phyloP scores from a whole-genome alignment of 2,113 vertebrate species.

The Mesoclemmys tuberculata region DNA sequence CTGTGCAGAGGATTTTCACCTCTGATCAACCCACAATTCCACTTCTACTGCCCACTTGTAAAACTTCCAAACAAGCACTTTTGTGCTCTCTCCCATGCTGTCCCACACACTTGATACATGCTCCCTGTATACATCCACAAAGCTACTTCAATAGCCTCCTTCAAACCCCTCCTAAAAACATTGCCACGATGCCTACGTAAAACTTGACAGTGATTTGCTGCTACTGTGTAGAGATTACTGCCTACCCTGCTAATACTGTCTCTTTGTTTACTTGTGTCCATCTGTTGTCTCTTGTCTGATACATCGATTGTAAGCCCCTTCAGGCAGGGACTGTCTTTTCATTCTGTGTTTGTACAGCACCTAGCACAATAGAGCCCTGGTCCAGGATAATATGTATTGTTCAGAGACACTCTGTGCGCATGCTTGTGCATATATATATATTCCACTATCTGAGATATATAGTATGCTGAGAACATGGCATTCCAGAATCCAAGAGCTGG shows the following conservation, averaged over 20 bases:
- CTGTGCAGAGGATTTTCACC: not conserved
- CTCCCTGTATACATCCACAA: not conserved
- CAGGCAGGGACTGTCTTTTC: not conserved
- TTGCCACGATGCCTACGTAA: not conserved
- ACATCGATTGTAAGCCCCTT: not conserved
- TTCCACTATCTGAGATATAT: not conserved
- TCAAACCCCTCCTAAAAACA: not conserved
- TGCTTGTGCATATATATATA: not conserved
- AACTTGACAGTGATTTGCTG: not conserved
- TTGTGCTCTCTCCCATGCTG: not conserved
- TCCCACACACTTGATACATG: not conserved
- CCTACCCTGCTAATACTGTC: not conserved
- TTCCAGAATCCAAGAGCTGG: not conserved
- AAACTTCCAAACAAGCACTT: not conserved
- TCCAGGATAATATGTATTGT: not conserved
- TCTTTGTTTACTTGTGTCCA: not conserved
- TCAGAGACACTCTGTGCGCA: rapidly evolving
- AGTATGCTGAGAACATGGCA: not conserved
- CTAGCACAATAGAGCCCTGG: not conserved
- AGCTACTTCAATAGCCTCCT: not conserved
- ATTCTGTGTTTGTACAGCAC: not conserved
- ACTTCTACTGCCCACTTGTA: not conserved
- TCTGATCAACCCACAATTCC: not conserved
- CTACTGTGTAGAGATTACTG: not conserved
- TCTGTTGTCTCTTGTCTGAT: not conserved